Conservation (phyloP, 2,888 invertebrate genomes). For the Mechanitis messenoides region DNA sequence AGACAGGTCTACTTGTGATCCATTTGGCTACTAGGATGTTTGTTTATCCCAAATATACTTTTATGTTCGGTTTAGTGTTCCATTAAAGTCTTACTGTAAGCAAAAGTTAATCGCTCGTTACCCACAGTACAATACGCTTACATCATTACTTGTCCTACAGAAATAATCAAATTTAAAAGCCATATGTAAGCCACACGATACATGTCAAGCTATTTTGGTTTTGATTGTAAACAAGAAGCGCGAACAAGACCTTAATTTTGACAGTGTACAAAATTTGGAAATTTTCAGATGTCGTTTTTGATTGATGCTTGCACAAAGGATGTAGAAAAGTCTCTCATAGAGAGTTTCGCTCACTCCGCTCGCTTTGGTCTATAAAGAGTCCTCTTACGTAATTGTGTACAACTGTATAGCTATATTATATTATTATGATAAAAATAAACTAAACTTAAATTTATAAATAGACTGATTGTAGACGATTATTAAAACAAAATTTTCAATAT, state of each 20-base stretch:
- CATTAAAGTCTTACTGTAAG: neutral
- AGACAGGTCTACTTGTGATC: conserved; percentile 15
- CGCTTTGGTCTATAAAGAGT: no score
- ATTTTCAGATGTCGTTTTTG: no score
- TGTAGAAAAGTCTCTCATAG: no score
- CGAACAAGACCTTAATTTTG: no score
- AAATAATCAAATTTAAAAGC: neutral
- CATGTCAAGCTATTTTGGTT: neutral
- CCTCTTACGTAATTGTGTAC: no score
- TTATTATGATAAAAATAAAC: neutral
- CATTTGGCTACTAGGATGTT: conserved; percentile 6
- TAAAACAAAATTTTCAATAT: neutral
- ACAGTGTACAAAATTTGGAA: no score
- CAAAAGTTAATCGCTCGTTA: neutral
- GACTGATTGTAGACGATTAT: no score
- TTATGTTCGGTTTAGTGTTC: neutral
- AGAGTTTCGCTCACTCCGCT: no score
- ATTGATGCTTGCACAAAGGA: no score
- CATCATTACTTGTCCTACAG: neutral
- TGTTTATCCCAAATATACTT: neutral
- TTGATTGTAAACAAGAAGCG: neutral
- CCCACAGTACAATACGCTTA: neutral
- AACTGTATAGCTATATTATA: neutral
- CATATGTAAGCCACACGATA: neutral
- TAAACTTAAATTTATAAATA: no score